Evolutionary conservation across 2,113 vertebrate genomes (phyloP), one percentile per base, ranked within the genome.

Genomic region (Xenopus laevis): DNA sequence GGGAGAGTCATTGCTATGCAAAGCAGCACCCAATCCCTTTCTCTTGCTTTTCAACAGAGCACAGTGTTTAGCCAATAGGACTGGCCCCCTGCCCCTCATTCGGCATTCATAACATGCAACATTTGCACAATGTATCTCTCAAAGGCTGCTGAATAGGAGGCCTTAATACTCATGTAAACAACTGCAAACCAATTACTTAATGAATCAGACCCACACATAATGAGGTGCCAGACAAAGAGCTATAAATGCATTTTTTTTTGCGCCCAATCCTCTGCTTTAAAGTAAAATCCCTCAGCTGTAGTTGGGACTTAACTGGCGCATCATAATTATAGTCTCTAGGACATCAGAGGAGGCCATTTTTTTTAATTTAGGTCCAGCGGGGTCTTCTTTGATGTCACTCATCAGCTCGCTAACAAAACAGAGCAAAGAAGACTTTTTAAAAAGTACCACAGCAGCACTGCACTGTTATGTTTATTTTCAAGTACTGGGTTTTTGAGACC

Each of bases 141-240:
- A 99, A 98, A 99, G 95, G 94, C 95, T 89, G 85, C 95, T 99
- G 96, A 98, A 99, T 98, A 96, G 96, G 96, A 97, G 94, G 95
- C 95, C 95, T 96, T 99, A 99, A 99, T 98, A 98, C 97, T 98
- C 97, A 97, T 99, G 97, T 99, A 99, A 99, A 99, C 97, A 99
- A 99, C 97, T 97, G 96, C 96, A 99, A 98, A 99, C 96, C 97
- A 99, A 99, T 99, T 99, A 99, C 96, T 99, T 98, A 99, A 99
- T 98, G 97, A 99, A 99, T 98, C 97, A 91, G 94, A 93, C 95
- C 93, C 94, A 95, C 95, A 98, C 95, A 98, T 99, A 99, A 99
- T 99, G 95, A 98, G 97, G 93, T 95, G 89, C 88, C 85, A 92
- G 92, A 99, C 97, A 99, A 99, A 99, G 95, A 94, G 93, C 94